These are phyloP conservation scores for Cephus pulcher DNA, from an alignment of 2,888 invertebrate genomes.

Conservation along the genomic window DNA sequence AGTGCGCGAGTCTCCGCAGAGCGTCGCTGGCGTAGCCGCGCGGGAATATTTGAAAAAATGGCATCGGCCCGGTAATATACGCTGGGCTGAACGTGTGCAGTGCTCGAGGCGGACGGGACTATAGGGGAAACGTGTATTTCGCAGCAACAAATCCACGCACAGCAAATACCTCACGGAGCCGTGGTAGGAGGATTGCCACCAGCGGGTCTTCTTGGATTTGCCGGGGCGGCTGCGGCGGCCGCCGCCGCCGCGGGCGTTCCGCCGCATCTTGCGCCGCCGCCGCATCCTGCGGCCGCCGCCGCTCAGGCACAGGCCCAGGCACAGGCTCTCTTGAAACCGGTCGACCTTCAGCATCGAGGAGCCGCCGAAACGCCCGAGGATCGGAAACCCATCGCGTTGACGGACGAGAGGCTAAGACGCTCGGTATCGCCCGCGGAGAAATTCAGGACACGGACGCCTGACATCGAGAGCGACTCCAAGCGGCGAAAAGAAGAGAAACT, in stretches of 20 bases:
- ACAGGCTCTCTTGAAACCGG: conserved; percentile 62
- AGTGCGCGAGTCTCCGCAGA: too few species aligned
- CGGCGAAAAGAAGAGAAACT: conserved; percentile 88
- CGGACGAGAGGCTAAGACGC: conserved; percentile 70
- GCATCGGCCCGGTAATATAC: too few species aligned
- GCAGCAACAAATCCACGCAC: conserved; percentile 92
- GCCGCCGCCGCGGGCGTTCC: conserved; percentile 67
- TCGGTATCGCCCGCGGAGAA: conserved; percentile 88
- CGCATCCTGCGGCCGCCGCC: conserved; percentile 68
- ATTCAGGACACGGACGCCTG: conserved; percentile 83
- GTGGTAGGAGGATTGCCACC: conserved; percentile 68
- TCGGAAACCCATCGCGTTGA: conserved; percentile 70
- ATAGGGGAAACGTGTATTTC: conserved; percentile 26
- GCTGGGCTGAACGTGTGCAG: too few species aligned
- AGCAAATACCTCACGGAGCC: conserved; percentile 79
- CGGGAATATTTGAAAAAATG: too few species aligned
- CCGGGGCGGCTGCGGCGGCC: conserved; percentile 69
- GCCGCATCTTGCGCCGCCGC: conserved; percentile 71
- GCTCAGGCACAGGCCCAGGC: conserved; percentile 67
- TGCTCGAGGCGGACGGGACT: too few species aligned
- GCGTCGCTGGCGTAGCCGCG: too few species aligned
- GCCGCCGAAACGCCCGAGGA: conserved; percentile 69
- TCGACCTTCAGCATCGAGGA: conserved; percentile 66
- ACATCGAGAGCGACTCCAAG: conserved; percentile 80
- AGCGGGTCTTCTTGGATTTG: conserved; percentile 69